Conservation (phyloP, 2,113 vertebrate genomes). For the Sapayoa aenigma region DNA sequence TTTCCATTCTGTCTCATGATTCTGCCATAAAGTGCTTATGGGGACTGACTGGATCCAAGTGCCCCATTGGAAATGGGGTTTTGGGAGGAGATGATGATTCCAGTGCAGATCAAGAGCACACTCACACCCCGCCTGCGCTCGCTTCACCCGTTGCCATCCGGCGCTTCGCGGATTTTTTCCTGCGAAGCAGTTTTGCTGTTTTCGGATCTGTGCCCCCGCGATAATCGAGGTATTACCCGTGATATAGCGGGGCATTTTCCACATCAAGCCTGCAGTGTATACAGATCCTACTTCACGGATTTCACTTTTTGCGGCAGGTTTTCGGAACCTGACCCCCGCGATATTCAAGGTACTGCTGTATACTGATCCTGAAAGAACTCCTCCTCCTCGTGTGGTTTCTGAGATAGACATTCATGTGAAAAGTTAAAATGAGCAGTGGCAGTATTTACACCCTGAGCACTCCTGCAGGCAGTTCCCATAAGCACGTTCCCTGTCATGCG, state of each 20-base stretch:
- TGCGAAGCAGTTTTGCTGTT: too few species aligned
- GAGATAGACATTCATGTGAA: neutral
- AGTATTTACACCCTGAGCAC: neutral
- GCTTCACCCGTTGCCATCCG: too few species aligned
- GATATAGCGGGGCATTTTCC: too few species aligned
- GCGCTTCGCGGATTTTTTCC: too few species aligned
- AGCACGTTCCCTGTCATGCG: neutral
- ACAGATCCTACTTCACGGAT: too few species aligned
- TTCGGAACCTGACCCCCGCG: too few species aligned
- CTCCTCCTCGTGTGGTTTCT: neutral
- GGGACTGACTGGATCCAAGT: neutral
- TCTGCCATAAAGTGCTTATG: neutral
- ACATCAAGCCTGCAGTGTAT: too few species aligned
- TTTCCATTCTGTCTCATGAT: conserved; percentile 6
- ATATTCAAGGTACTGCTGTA: too few species aligned
- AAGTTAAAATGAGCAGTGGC: neutral
- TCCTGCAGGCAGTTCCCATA: neutral
- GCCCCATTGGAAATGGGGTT: neutral
- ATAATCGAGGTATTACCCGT: too few species aligned
- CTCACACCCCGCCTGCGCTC: too few species aligned
- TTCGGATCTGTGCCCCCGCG: too few species aligned
- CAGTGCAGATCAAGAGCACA: neutral
- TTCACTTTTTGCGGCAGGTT: too few species aligned
- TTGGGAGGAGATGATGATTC: neutral
- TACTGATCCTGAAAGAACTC: neutral